These are phyloP conservation scores for Sinocyclocheilus grahami DNA, from an alignment of 2,113 vertebrate genomes.

Conservation along the genomic window DNA sequence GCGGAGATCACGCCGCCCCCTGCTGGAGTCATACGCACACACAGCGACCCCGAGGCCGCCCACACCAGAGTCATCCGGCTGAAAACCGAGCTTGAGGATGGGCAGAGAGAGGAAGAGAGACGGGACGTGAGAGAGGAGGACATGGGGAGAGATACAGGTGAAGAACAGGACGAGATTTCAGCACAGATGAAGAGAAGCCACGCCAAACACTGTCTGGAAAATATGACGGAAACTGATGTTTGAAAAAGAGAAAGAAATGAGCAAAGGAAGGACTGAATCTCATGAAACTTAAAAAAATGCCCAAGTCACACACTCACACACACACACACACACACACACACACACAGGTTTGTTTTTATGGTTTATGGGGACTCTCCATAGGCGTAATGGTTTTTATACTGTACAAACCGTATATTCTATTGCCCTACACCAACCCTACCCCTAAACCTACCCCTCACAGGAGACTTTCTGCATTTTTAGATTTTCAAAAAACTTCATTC, in stretches of 20 bases:
- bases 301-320: too few species aligned
- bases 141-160: neutral
- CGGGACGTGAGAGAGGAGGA: constrained; percentile 25
- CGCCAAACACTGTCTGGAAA: constrained; percentile 30
- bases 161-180: constrained; percentile 11
- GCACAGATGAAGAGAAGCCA: neutral
- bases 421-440: too few species aligned
- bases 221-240: constrained; percentile 52
- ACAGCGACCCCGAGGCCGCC: neutral
- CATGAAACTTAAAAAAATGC: neutral
- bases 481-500: too few species aligned
- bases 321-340: too few species aligned
- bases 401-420: too few species aligned
- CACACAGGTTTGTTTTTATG: too few species aligned
- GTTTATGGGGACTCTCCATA: too few species aligned
- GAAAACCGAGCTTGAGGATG: constrained; percentile 49
- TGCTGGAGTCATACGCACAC: constrained; percentile 55
- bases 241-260: constrained; percentile 12
- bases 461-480: too few species aligned
- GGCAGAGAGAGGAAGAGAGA: neutral
- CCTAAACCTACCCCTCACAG: too few species aligned
- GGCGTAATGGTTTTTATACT: too few species aligned
- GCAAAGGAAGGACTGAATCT: neutral
- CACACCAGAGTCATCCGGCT: constrained; percentile 39
- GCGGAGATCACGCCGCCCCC: constrained; percentile 51